phyloP scores from a whole-genome alignment of 2,113 vertebrate species.

The rat (Rattus norvegicus) region GRCr8 NC_086031.1:49014001-49014500 shows the following conservation, averaged over 20 bases:
- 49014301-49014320: constrained; percentile 48
- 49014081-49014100: not conserved
- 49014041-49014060: not conserved
- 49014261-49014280: not conserved
- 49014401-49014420: constrained; percentile 33
- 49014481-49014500: not conserved
- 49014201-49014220: not conserved
- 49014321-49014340: constrained; percentile 44
- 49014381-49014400: constrained; percentile 54
- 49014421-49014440: not conserved
- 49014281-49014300: not conserved
- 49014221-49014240: not conserved
- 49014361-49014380: constrained; percentile 66
- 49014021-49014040: not conserved
- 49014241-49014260: not conserved
- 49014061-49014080: not conserved
- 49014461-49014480: not conserved
- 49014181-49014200: not conserved
- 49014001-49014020: accelerated
- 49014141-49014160: not conserved
- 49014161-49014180: not conserved
- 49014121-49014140: not conserved
- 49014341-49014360: constrained; percentile 52
- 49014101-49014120: not conserved
- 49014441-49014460: not conserved